Evolutionary conservation across 2,888 invertebrate species (phyloP).

Genomic region (Drosophila greeni): DNA sequence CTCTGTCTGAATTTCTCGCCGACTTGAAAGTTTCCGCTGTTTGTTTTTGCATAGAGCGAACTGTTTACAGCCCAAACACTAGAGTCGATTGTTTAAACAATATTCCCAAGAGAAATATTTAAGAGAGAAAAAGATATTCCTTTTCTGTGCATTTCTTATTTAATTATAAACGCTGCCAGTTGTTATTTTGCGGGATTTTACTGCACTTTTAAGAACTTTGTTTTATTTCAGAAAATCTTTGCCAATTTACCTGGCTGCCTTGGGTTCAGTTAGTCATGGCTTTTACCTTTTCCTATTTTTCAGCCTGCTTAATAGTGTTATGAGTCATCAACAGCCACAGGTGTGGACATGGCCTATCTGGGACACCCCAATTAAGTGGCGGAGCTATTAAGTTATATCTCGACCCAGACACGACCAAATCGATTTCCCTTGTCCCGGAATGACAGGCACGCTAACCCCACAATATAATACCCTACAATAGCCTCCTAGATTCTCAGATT

Average conservation of each 20-base stretch:
- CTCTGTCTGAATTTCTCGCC: not conserved
- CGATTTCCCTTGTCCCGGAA: conserved; percentile 7
- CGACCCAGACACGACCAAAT: conserved; percentile 16
- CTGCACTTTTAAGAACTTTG: not conserved
- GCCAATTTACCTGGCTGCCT: not conserved
- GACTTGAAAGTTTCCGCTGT: conserved; percentile 24
- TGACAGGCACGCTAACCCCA: not conserved
- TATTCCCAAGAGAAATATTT: not conserved
- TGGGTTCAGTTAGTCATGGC: not conserved
- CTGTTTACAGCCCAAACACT: conserved; percentile 12
- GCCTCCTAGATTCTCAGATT: not conserved
- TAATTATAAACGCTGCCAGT: not conserved
- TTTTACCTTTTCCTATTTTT: conserved; percentile 1
- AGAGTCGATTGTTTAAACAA: conserved; percentile 22
- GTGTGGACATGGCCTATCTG: conserved; percentile 26
- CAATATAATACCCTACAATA: not conserved
- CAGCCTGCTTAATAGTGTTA: not conserved
- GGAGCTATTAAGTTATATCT: conserved; percentile 22
- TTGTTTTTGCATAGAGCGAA: not conserved
- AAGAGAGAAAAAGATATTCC: not conserved
- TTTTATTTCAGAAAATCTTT: not conserved
- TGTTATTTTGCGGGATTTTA: not conserved
- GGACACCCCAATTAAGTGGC: conserved; percentile 29
- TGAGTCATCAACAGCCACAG: conserved; percentile 28
- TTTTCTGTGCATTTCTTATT: not conserved